Percentiles rank a stretch among this genome's conserved stretches.
phyloP scores from a whole-genome alignment of 2,113 vertebrate genomes.

The Takifugu bimaculatus region DNA sequence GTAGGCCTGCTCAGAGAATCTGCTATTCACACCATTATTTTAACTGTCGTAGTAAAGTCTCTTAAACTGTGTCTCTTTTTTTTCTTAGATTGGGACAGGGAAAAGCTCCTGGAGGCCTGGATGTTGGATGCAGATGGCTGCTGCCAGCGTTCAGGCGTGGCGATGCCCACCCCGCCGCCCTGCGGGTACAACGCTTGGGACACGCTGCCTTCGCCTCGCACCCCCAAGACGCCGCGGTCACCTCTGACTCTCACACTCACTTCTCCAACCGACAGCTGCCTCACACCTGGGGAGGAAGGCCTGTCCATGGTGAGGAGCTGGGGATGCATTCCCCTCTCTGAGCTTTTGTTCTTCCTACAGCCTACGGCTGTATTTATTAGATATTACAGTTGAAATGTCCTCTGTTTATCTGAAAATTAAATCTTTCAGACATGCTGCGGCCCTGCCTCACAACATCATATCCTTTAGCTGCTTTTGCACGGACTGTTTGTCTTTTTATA shows the following conservation, averaged over 20 bases:
- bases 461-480: not conserved
- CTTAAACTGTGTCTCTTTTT: not conserved
- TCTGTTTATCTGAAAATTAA: too few species aligned
- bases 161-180: constrained; percentile 69
- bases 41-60: not conserved
- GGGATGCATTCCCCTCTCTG: too few species aligned
- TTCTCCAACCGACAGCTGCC: constrained; percentile 70
- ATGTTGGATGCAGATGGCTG: constrained; percentile 68
- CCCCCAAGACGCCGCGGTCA: constrained; percentile 65
- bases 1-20: not conserved
- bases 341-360: too few species aligned
- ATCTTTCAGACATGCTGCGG: not conserved
- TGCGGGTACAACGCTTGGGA: constrained; percentile 72
- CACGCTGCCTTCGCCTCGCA: constrained; percentile 68
- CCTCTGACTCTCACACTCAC: constrained; percentile 70
- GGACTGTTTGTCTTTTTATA: not conserved
- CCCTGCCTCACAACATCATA: not conserved
- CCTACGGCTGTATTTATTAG: too few species aligned
- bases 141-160: constrained; percentile 70
- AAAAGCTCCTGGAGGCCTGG: constrained; percentile 71
- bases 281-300: constrained; percentile 67
- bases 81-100: constrained; percentile 66
- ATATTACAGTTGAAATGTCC: too few species aligned
- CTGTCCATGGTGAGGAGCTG: constrained; percentile 49
- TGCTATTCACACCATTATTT: not conserved